Conservation (phyloP, 2,113 vertebrate genomes). For the Accipiter virgatus region DNA sequence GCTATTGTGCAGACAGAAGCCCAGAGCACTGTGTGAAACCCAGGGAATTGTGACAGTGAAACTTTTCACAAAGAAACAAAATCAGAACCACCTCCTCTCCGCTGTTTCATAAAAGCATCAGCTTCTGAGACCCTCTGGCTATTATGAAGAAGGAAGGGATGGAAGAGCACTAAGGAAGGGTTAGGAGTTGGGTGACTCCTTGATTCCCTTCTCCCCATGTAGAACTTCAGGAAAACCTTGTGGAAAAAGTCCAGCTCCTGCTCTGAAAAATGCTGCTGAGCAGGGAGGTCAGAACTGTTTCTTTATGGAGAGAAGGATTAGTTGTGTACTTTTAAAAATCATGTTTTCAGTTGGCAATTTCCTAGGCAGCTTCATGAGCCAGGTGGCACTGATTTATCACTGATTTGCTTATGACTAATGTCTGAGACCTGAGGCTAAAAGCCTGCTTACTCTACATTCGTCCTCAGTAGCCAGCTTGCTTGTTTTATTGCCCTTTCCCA, state of each 20-base stretch:
- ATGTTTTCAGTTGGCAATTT: not conserved
- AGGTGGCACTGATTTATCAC: not conserved
- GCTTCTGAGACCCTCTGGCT: not conserved
- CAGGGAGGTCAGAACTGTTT: rapidly evolving
- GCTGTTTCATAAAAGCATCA: not conserved
- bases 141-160: not conserved
- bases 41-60: not conserved
- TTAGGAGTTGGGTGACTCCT: not conserved
- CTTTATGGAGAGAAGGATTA: not conserved
- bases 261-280: not conserved
- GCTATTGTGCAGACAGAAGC: not conserved
- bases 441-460: not conserved
- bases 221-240: not conserved
- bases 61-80: not conserved
- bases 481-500: not conserved
- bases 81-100: not conserved
- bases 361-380: not conserved
- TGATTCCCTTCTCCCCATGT: not conserved
- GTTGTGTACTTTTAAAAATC: not conserved
- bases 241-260: not conserved
- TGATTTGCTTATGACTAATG: not conserved
- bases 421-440: not conserved
- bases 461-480: not conserved
- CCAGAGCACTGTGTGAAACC: not conserved
- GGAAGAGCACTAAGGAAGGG: not conserved